Evolutionary conservation across 2,888 invertebrate species (phyloP).

Genomic region (Subacronicta megacephala): DNA sequence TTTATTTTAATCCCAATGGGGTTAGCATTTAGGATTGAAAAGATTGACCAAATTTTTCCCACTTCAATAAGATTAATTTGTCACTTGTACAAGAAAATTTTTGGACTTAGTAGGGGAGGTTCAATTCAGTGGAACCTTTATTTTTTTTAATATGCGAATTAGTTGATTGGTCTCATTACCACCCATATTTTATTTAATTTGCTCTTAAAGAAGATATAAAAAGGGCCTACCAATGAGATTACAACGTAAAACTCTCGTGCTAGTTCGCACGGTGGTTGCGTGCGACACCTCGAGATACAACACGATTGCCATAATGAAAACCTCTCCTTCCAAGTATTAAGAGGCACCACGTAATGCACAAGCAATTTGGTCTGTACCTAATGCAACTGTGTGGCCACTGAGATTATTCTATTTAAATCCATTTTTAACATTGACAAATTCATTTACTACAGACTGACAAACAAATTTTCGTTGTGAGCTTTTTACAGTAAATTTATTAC

Average conservation of each 20-base stretch:
- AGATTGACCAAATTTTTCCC: too few species aligned
- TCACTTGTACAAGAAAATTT: background rate
- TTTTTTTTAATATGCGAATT: background rate
- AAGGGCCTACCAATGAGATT: slow-evolving; percentile 27
- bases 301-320: slow-evolving; percentile 49
- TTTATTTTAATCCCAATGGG: too few species aligned
- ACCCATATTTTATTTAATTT: slow-evolving; percentile 10
- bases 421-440: slow-evolving; percentile 7
- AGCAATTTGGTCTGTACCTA: slow-evolving; percentile 25
- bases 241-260: slow-evolving; percentile 53
- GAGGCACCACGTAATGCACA: slow-evolving; percentile 25
- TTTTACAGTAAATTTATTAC: too few species aligned
- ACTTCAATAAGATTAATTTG: background rate
- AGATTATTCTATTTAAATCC: slow-evolving; percentile 26
- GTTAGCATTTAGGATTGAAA: too few species aligned
- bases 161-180: background rate
- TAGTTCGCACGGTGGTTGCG: slow-evolving; percentile 61
- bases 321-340: slow-evolving; percentile 39
- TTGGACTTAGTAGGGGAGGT: background rate
- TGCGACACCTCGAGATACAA: slow-evolving; percentile 46
- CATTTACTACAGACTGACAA: too few species aligned
- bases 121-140: background rate
- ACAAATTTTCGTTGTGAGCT: too few species aligned
- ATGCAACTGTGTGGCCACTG: background rate
- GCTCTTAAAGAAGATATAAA: slow-evolving; percentile 7